Base-by-base conservation (phyloP, 2,888 invertebrate genomes). In the Trilocha varians region DNA sequence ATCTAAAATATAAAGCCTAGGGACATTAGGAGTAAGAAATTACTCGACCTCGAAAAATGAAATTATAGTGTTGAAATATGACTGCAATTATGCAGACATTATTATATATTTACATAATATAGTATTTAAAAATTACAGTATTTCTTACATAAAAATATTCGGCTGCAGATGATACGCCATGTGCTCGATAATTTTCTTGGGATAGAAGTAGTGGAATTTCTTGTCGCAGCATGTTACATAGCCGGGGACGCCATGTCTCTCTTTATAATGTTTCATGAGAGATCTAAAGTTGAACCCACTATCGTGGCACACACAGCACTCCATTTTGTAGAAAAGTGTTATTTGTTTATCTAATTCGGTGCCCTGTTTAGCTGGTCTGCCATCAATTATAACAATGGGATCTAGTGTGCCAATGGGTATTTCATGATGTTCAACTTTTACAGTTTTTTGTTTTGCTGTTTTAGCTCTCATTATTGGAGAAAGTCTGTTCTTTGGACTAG, bases 151-250 rank as follows among this genome's bases (percentile, higher is more conserved):
- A 58, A 85, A 85, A 57, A 84, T 83, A 41, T 79, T 76, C 5
- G 78, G 72, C 52, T 85, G 85, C 17, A 85, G 65, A 47, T 85
- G 85, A 48, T 61, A 84, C 3, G 85, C 85, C 85, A 85, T 85
- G 47, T 85, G 85, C 52, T 85, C 85, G 36, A 85, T 83, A 39
- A 85, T 83, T 57, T 77, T 85, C 54, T 80, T 85, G 0, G 85
- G 84, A 52, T 80, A 82, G 50, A 85, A 85, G 47, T 83, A 85
- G 49, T 85, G 85, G 53, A 83, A 83, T 48, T 85, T 84, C 57
- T 83, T 85, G 1, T 82, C 74, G 46, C 85, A 85, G 48, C 85
- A 85, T 3, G 80, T 70, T 2, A 85, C 79, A 45, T 85, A 85
- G 36, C 85, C 85, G 0, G 85, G 85, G 5, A 85, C 85, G 0